Conservation (phyloP, 2,888 invertebrate species). For the Lepas anatifera region DNA sequence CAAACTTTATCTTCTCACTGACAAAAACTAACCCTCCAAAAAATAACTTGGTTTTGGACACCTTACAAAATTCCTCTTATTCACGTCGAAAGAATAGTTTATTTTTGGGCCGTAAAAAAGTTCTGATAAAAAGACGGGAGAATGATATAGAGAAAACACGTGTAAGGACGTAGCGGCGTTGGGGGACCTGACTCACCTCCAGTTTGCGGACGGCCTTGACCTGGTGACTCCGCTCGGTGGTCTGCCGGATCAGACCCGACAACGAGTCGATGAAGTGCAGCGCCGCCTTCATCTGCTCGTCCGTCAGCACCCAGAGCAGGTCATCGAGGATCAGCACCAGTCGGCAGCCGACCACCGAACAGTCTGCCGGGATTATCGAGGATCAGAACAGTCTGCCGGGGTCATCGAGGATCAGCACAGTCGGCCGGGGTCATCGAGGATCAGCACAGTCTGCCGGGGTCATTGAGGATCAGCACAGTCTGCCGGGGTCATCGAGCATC, state of each 20-base stretch:
- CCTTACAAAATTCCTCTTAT: too few species aligned
- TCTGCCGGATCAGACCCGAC: slow-evolving; percentile 63
- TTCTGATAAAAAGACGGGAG: too few species aligned
- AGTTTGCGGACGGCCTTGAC: slow-evolving; percentile 75
- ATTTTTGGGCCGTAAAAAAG: too few species aligned
- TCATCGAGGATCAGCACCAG: slow-evolving; percentile 88
- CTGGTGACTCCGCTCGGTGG: slow-evolving; percentile 63
- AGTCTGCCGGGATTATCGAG: slow-evolving; percentile 50
- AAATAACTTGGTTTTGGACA: too few species aligned
- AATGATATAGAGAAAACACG: too few species aligned
- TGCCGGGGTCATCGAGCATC: slow-evolving; percentile 34
- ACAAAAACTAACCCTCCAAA: too few species aligned
- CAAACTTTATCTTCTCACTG: too few species aligned
- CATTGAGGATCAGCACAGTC: slow-evolving; percentile 92
- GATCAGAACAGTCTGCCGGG: slow-evolving; percentile 26
- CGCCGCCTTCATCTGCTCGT: slow-evolving; percentile 88
- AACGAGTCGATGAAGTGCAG: slow-evolving; percentile 77
- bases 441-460: slow-evolving; percentile 35
- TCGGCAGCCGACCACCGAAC: slow-evolving; percentile 80
- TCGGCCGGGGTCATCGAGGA: slow-evolving; percentile 45
- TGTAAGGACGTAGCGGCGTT: too few species aligned
- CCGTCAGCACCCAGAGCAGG: slow-evolving; percentile 91
- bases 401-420: slow-evolving; percentile 88
- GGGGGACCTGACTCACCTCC: slow-evolving; percentile 47
- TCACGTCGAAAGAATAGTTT: too few species aligned